Conservation (phyloP, 2,888 invertebrate species). For the Volucella inflata region DNA sequence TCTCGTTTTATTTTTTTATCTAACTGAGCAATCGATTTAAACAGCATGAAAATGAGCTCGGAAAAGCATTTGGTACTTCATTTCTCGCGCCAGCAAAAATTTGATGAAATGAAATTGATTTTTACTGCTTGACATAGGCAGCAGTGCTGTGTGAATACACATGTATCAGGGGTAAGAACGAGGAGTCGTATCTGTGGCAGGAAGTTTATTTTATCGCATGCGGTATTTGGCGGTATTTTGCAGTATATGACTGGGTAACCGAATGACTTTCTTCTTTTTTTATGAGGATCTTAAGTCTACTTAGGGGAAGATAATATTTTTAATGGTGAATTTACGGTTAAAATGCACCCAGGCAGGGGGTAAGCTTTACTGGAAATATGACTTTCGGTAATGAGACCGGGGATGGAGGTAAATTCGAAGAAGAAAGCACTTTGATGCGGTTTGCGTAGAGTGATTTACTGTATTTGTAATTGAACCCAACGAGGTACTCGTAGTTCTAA, state of each 20-base stretch:
- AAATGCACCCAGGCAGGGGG: no score
- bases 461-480: no score
- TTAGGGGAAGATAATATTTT: conserved; percentile 24
- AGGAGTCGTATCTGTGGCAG: neutral
- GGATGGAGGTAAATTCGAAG: no score
- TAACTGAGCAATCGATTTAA: conserved; percentile 52
- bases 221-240: neutral
- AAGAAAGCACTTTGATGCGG: no score
- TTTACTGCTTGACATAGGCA: conserved; percentile 29
- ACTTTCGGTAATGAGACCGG: no score
- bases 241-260: conserved; percentile 17
- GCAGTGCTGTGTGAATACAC: conserved; percentile 6
- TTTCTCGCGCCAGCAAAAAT: conserved; percentile 43
- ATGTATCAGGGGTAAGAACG: no score
- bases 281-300: conserved; percentile 27
- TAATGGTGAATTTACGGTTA: neutral
- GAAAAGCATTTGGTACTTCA: conserved; percentile 45
- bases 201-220: conserved; percentile 37
- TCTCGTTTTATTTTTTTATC: conserved; percentile 25
- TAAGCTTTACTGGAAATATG: no score
- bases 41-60: conserved; percentile 53
- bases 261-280: conserved; percentile 13
- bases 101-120: conserved; percentile 59
- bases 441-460: no score
- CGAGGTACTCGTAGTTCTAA: no score